Evolutionary conservation across 37 sponge, comb jelly and placozoan genomes (phyloP).

Genomic region (Spongia lamella): DNA sequence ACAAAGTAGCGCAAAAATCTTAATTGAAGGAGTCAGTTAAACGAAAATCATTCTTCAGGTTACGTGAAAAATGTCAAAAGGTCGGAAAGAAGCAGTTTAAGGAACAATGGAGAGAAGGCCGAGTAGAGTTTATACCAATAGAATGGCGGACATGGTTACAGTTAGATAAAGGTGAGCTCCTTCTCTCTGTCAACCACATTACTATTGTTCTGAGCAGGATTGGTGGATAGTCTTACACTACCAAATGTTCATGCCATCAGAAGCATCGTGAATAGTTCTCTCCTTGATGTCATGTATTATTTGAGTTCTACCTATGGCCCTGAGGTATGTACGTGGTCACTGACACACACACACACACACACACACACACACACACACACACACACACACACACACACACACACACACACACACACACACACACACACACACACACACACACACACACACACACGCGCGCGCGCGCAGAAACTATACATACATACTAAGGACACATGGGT

Average conservation of each 20-base stretch:
- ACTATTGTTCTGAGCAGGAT: conserved; percentile 16
- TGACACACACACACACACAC: conserved; percentile 9
- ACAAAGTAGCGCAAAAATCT: not conserved
- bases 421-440: conserved; percentile 4
- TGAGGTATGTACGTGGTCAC: conserved; percentile 71
- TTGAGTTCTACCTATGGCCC: conserved; percentile 77
- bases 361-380: not conserved
- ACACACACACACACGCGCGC: not conserved
- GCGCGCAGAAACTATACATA: not conserved
- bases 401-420: not conserved
- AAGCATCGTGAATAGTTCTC: conserved; percentile 63
- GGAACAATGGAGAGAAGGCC: conserved; percentile 39
- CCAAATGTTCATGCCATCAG: conserved; percentile 60
- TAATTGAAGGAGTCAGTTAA: not conserved
- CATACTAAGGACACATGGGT: too few species aligned
- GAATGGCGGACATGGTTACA: conserved; percentile 83
- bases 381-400: not conserved
- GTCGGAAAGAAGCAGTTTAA: conserved; percentile 68
- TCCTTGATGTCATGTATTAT: conserved; percentile 82
- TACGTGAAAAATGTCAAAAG: conserved; percentile 34
- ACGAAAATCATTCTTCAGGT: conserved; percentile 15
- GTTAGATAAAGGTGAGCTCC: conserved; percentile 66
- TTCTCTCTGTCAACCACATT: not conserved
- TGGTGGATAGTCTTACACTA: conserved; percentile 62
- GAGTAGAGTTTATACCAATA: conserved; percentile 87